Percentiles rank a stretch among this genome's conserved stretches.
Evolutionary conservation across 2,888 invertebrate species (phyloP).

Genomic region (Microctonus brassicae): DNA sequence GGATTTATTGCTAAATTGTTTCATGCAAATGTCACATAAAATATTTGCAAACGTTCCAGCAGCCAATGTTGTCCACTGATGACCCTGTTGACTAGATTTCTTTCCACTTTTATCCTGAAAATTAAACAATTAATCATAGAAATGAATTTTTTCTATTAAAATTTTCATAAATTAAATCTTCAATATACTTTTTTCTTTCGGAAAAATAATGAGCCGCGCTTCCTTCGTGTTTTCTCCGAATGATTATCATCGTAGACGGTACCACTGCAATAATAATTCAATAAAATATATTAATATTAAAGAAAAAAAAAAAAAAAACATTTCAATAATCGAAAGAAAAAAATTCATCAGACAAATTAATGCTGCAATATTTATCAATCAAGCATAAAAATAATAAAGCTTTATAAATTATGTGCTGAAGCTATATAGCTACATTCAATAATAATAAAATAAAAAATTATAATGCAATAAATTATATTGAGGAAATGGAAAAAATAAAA

Average conservation of each 20-base stretch:
- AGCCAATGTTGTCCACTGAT: conserved; percentile 79
- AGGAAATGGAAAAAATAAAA: background rate
- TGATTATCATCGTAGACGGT: conserved; percentile 76
- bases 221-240: conserved; percentile 84
- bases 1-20: conserved; percentile 83
- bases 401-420: background rate
- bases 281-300: background rate
- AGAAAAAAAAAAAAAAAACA: conserved; percentile 1
- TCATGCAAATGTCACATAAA: conserved; percentile 84
- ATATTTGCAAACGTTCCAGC: conserved; percentile 77
- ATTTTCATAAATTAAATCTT: background rate
- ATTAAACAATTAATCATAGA: background rate
- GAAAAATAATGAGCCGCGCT: conserved; percentile 91
- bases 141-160: background rate
- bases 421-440: conserved; percentile 11
- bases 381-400: conserved; percentile 69
- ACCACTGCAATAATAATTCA: conserved; percentile 52
- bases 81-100: conserved; percentile 70
- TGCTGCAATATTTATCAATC: conserved; percentile 60
- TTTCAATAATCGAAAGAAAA: background rate
- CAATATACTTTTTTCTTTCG: conserved; percentile 86
- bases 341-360: conserved; percentile 16
- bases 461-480: conserved; percentile 3
- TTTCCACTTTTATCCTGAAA: conserved; percentile 82
- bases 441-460: background rate